Evolutionary conservation across 1,140 invertebrate species (phyloP), one percentile per base, ranked within the genome.

Genomic region (Drosophila burlai): DNA sequence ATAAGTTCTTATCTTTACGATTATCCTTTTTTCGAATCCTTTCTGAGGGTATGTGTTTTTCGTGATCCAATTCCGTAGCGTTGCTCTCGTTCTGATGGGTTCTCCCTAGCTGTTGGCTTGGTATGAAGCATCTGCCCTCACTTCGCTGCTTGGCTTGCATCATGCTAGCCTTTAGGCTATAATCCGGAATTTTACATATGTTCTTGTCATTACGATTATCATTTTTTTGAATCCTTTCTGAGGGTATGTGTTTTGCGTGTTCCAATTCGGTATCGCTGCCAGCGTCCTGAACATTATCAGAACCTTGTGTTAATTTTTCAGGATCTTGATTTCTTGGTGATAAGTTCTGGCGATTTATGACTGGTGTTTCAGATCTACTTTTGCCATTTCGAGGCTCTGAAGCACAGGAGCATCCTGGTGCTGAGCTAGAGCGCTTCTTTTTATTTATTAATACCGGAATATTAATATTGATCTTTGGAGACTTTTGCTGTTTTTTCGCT

Each of bases 221-320:
- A 5, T 64, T 34, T 3, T 54, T 4, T 18, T 3, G 11, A 8
- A 15, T 21, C 3, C 29, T 54, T 54, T 15, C 29, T 36, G 29
- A 9, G 4, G 31, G 13, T 21, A 24, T 9, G 13, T 49, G 46
- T 1, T 11, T 10, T 11, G 4, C 10, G 9, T n/a, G 16, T 15
- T 54, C 29, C 36, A 31, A 24, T 59, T 63, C 52, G 26, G 34
- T 59, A 9, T 31, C 38, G 36, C 36, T 34, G n/a, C 54, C 42
- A 16, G 42, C 38, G 15, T 64, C 52, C 24, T 64, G 34, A 21
- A 42, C 21, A 11, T 31, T 61, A n/a, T 61, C 16, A 7, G 55
- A 2, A 24, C 15, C 2, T 16, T 38, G 18, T 11, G 34, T 24
- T 55, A 21, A 15, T 9, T 54, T 36, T 9, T 13, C 15, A 11